phyloP scores from a whole-genome alignment of 2,113 vertebrate species.

The Sardina pilchardus region DNA sequence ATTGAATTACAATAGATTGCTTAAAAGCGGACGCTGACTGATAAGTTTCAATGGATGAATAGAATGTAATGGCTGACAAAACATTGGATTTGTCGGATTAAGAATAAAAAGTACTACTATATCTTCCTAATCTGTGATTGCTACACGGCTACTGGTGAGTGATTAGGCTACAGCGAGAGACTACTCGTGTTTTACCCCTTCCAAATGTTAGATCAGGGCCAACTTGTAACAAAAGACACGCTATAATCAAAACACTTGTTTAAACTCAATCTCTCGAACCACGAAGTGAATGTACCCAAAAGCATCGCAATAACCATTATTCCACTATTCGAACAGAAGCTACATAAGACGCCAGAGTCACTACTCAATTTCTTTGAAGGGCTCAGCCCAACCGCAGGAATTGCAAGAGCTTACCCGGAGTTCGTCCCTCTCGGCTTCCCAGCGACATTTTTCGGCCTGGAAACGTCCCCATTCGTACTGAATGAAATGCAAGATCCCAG shows the following conservation, averaged over 20 bases:
- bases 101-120: background rate
- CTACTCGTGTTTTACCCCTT: background rate
- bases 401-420: slow-evolving; percentile 73
- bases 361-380: background rate
- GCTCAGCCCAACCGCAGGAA: background rate
- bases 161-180: background rate
- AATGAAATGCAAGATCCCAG: slow-evolving; percentile 89
- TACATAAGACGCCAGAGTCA: background rate
- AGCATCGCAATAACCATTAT: background rate
- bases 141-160: background rate
- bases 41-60: background rate
- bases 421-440: slow-evolving; percentile 88
- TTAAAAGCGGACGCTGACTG: background rate
- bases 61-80: background rate
- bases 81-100: background rate
- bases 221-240: slow-evolving; percentile 10
- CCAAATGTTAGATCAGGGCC: background rate
- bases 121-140: slow-evolving; percentile 9
- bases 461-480: slow-evolving; percentile 91
- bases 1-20: slow-evolving; percentile 7
- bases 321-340: background rate
- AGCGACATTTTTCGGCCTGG: slow-evolving; percentile 88
- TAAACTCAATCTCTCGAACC: background rate
- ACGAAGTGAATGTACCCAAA: background rate
- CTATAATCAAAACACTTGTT: background rate